Evolutionary conservation across 2,797 vertebrate genomes (phyloP).

Genomic region (Tiaroga cobitis): DNA sequence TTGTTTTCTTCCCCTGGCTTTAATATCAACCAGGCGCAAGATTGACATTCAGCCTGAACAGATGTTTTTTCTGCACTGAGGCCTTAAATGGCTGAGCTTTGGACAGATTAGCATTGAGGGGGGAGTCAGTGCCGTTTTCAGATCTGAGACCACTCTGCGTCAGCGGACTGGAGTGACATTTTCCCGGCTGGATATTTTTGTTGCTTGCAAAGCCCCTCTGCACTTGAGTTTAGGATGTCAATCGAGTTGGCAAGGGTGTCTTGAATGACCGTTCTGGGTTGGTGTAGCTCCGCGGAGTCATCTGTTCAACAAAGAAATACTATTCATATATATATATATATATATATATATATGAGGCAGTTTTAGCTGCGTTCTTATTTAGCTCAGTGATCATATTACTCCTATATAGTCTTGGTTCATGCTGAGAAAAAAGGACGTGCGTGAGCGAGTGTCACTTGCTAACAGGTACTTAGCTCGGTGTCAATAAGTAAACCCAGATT

Average conservation of each 20-base stretch:
- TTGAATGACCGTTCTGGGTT: slow-evolving; percentile 1
- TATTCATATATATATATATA: not conserved
- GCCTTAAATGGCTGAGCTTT: slow-evolving; percentile 4
- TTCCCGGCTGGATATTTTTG: slow-evolving; percentile 72
- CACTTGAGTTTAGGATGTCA: slow-evolving; percentile 63
- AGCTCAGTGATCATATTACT: not conserved
- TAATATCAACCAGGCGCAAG: not conserved
- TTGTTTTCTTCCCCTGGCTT: not conserved
- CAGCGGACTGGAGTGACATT: slow-evolving; percentile 64
- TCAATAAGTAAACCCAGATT: slow-evolving; percentile 63
- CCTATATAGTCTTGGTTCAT: not conserved
- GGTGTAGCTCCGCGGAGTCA: not conserved
- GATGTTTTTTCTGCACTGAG: not conserved
- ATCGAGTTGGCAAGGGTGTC: not conserved
- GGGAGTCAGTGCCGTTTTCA: not conserved
- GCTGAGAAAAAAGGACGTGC: not conserved
- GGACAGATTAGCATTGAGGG: slow-evolving; percentile 7
- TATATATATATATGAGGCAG: not conserved
- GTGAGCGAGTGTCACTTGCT: slow-evolving; percentile 20
- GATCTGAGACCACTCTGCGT: not conserved
- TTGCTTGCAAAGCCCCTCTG: slow-evolving; percentile 67
- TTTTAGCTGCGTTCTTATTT: not conserved
- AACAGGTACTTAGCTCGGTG: slow-evolving; percentile 73
- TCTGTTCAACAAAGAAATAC: not conserved
- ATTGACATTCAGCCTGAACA: not conserved